Evolutionary conservation across 2,113 vertebrate species (phyloP).

Genomic region (Mormyrus iriodes): DNA sequence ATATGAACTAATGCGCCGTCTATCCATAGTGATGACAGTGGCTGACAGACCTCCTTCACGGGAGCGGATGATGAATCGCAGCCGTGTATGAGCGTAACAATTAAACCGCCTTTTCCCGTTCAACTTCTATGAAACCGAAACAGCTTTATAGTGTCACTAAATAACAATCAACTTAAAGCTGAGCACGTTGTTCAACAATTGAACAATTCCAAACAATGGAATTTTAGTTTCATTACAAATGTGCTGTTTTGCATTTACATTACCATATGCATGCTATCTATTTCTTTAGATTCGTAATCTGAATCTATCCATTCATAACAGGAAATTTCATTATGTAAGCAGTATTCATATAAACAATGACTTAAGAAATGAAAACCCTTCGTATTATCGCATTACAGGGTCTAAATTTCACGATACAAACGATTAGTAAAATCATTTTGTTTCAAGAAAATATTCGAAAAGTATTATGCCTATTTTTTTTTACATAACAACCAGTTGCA

Average conservation of each 20-base stretch:
- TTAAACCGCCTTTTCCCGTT: not conserved
- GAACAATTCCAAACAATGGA: not conserved
- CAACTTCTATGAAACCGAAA: not conserved
- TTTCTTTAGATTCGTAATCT: not conserved
- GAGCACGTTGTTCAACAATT: not conserved
- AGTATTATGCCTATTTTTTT: not conserved
- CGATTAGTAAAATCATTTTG: not conserved
- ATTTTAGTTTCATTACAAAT: not conserved
- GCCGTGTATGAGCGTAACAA: not conserved
- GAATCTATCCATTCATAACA: not conserved
- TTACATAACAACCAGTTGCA: not conserved
- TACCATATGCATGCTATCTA: not conserved
- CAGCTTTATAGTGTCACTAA: not conserved
- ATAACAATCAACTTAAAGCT: not conserved
- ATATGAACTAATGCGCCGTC: not conserved
- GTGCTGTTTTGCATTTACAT: not conserved
- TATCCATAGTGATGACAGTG: not conserved
- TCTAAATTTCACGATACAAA: not conserved
- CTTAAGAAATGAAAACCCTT: not conserved
- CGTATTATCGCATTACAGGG: not conserved
- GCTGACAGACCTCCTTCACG: not conserved
- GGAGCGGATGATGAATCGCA: not conserved
- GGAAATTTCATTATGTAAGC: not conserved
- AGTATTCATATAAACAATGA: not conserved
- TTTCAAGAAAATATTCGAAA: not conserved